Evolutionary conservation across 2,797 vertebrate genomes (phyloP), one percentile per base, ranked within the genome.

Genomic region (Sus cebifrons): DNA sequence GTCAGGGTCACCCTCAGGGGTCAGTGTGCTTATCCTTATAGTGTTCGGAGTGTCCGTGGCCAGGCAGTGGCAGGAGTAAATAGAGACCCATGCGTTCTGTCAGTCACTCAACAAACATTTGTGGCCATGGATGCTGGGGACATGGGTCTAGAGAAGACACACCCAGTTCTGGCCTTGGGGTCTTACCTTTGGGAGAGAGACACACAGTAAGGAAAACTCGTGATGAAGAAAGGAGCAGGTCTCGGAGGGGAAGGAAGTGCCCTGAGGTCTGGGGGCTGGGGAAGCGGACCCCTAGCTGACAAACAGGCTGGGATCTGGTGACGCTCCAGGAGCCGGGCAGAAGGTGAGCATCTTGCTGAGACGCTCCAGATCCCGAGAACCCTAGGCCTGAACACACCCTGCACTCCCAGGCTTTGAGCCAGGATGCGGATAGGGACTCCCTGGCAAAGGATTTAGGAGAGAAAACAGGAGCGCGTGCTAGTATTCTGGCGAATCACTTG

Each of bases 91-190:
- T 25, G 27, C 52, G 17, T 18, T 81, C 25, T 6, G 23, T 74
- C 49, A 56, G 74, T 67, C 81, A 73, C 52, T 90, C 91, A 64
- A 23, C 83, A 83, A 75, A 58, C 6, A 8, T 40, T 17, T 15
- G 58, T 65, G 70, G 11, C 9, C 9, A 0, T 23, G 68, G 36
- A 83, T 10, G 0, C 82, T 64, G 70, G 54, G 36, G 64, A 58
- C 5, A 17, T 64, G 65, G 44, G 54, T 32, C n/a, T 62, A n/a
- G 58, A 32, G 5, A 52, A 52, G 84, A 40, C 18, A 27, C 21
- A 15, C 52, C 32, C 23, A 44, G 85, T 49, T 62, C 25, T 18
- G 17, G 65, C 70, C 70, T 25, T 81, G 95, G 96, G 96, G 23
- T 52, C 70, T 84, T 73, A 3, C 52, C 13, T 12, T 71, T 56